phyloP scores from a whole-genome alignment of 2,113 vertebrate genomes.

The Triplophysa tibetana region DNA sequence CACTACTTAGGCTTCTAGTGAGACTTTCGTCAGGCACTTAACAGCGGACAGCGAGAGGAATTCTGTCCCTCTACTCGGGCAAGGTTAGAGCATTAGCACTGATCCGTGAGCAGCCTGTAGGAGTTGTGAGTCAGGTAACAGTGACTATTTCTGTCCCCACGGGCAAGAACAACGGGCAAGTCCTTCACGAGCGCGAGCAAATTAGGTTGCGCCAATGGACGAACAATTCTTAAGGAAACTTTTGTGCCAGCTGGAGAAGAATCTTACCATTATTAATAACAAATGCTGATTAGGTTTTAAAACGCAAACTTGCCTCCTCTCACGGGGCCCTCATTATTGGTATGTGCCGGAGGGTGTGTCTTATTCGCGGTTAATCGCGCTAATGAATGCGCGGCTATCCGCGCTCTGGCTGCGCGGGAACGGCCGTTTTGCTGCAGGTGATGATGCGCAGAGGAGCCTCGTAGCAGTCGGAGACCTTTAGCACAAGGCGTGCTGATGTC shows the following conservation, averaged over 20 bases:
- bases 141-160: constrained; percentile 62
- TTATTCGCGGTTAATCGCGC: constrained; percentile 69
- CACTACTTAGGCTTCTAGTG: constrained; percentile 20
- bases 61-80: constrained; percentile 60
- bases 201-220: constrained; percentile 35
- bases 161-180: constrained; percentile 54
- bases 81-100: constrained; percentile 69
- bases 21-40: constrained; percentile 52
- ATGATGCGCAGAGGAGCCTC: constrained; percentile 70
- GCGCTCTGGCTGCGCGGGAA: not conserved
- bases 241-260: constrained; percentile 48
- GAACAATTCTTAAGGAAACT: constrained; percentile 33
- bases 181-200: constrained; percentile 46
- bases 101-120: constrained; percentile 75
- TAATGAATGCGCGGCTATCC: constrained; percentile 75
- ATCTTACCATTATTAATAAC: constrained; percentile 47
- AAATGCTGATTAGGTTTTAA: constrained; percentile 53
- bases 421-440: constrained; percentile 65
- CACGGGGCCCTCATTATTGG: constrained; percentile 61
- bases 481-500: constrained; percentile 69
- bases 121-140: constrained; percentile 76
- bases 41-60: constrained; percentile 56
- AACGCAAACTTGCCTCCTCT: constrained; percentile 9
- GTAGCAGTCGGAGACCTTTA: constrained; percentile 77
- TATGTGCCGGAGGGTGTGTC: constrained; percentile 65